Evolutionary conservation across 2,113 vertebrate genomes (phyloP), one percentile per base, ranked within the genome.

Genomic region (Coreoperca whiteheadi): DNA sequence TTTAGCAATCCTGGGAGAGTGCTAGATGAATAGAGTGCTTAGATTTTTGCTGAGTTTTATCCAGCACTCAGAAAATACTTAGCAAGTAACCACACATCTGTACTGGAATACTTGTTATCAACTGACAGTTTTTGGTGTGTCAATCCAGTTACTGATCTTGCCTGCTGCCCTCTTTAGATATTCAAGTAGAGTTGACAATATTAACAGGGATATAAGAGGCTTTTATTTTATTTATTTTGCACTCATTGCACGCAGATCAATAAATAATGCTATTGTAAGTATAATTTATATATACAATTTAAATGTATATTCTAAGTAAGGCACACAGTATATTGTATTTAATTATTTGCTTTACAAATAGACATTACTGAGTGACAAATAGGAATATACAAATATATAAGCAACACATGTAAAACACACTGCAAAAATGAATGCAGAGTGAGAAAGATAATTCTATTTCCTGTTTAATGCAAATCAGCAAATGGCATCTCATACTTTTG

Each of bases 11-110:
- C 69, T 65, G 48, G 21, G 74, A 86, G 80, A 86, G 78, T 65
- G 79, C 68, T 81, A 71, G 82, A 73, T 87, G 73, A 87, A 87
- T 64, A 28, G 28, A 74, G 68, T 63, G 37, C 68, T 88, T 84
- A 75, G 56, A 88, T 74, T 75, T 75, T 85, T 61, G 61, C 71
- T 59, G 53, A 71, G 70, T 84, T 89, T 88, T 78, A 91, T 89
- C 81, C 71, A 56, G 77, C 56, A 60, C 76, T 85, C 30, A 25
- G 67, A 82, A 74, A 89, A 70, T 64, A 79, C 61, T 82, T 68
- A 59, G n/a, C 59, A 69, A 72, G 61, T 50, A 69, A 50, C 61
- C 43, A 59, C 71, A 54, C 78, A 70, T 71, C 74, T 75, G 53
- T 61, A 63, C 74, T 43, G 43, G 32, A 82, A 79, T 39, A 64